These are phyloP conservation scores for Myotis brandtii DNA, from an alignment of 2,113 vertebrate genomes.

Conservation along the genomic window DNA sequence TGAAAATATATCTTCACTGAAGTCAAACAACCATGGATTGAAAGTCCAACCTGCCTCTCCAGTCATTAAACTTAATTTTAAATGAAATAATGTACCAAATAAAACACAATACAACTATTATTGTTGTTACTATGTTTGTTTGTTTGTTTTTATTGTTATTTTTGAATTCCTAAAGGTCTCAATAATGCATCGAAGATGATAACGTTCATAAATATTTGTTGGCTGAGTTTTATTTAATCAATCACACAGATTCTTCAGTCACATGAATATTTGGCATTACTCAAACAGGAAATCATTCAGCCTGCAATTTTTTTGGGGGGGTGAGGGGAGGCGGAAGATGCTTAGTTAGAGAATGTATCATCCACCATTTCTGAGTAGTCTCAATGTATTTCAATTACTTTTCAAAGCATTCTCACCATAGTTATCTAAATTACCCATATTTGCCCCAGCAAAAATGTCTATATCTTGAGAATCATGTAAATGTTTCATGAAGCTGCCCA, in stretches of 20 bases:
- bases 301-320: not conserved
- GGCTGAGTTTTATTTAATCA: not conserved
- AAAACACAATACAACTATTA: not conserved
- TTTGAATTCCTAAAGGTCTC: not conserved
- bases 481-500: slow-evolving; percentile 46
- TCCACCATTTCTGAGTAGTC: not conserved
- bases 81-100: not conserved
- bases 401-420: not conserved
- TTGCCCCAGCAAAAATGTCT: not conserved
- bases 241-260: not conserved
- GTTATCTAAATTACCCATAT: slow-evolving; percentile 24
- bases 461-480: not conserved
- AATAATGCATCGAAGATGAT: not conserved
- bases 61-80: not conserved
- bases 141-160: not conserved
- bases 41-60: not conserved
- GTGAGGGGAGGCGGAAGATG: not conserved
- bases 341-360: not conserved
- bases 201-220: not conserved
- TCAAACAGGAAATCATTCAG: not conserved
- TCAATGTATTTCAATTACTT: not conserved
- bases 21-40: not conserved
- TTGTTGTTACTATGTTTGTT: not conserved
- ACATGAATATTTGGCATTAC: not conserved
- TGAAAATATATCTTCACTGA: not conserved